Conservation (phyloP, 1,140 invertebrate species). For the Proales similis region DNA sequence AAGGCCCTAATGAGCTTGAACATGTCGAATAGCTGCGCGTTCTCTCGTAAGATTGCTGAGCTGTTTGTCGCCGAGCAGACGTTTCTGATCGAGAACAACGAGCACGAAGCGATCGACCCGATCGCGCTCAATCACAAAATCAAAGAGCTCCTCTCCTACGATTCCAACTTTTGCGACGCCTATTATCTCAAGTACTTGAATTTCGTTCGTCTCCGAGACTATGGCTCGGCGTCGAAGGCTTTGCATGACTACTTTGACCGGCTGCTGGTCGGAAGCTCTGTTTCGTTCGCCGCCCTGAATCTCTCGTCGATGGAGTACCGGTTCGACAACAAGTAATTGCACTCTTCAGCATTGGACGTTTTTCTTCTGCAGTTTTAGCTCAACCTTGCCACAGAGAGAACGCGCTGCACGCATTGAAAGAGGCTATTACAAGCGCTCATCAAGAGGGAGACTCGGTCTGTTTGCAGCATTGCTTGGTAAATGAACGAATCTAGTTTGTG, state of each 20-base stretch:
- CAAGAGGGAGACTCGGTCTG: constrained; percentile 16
- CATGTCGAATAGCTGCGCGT: constrained; percentile 8
- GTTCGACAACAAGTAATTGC: constrained; percentile 30
- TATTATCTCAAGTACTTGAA: constrained; percentile 36
- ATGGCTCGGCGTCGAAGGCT: constrained; percentile 19
- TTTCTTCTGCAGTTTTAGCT: neutral
- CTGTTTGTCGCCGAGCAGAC: constrained; percentile 31
- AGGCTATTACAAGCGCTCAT: constrained; percentile 36
- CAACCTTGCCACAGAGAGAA: constrained; percentile 20
- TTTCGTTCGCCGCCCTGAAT: constrained; percentile 25
- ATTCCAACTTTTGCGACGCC: constrained; percentile 30
- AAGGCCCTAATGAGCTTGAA: no score
- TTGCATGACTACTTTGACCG: constrained; percentile 36
- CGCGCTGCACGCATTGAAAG: constrained; percentile 21
- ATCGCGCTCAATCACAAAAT: constrained; percentile 27
- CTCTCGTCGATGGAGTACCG: constrained; percentile 24
- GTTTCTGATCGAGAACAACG: constrained; percentile 17
- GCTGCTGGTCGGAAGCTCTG: constrained; percentile 1
- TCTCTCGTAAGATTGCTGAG: constrained; percentile 29
- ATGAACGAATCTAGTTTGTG: neutral
- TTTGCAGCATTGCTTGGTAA: constrained; percentile 33
- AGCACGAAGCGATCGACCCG: constrained; percentile 23
- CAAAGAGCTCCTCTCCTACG: constrained; percentile 16
- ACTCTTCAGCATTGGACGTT: neutral
- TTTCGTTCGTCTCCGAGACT: constrained; percentile 17